Evolutionary conservation across 2,113 vertebrate genomes (phyloP).

Genomic region (Heterochromis multidens): DNA sequence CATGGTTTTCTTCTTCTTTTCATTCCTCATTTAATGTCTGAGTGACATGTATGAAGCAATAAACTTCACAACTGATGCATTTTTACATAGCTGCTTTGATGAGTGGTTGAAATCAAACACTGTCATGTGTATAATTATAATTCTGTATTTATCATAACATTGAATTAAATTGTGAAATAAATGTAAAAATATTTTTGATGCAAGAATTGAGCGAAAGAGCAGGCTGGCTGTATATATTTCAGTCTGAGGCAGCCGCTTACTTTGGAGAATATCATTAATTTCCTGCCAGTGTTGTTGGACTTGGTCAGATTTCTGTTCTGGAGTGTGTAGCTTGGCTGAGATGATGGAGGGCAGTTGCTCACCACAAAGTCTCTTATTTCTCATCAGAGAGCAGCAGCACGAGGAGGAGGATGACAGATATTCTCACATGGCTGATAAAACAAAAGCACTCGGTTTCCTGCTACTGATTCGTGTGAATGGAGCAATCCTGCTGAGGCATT

Average conservation of each 20-base stretch:
- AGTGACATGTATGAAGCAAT: not conserved
- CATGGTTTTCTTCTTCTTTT: not conserved
- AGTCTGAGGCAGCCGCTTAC: constrained; percentile 10
- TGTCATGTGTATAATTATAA: not conserved
- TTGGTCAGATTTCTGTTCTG: constrained; percentile 28
- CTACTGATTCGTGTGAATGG: constrained; percentile 30
- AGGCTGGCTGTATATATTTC: not conserved
- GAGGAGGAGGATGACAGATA: constrained; percentile 19
- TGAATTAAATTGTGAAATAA: not conserved
- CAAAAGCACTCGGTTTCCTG: constrained; percentile 48
- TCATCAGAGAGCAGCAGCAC: not conserved
- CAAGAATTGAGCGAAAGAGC: not conserved
- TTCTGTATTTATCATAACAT: not conserved
- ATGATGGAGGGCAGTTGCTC: constrained; percentile 39
- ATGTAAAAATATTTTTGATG: not conserved
- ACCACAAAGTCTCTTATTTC: constrained; percentile 19
- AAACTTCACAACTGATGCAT: not conserved
- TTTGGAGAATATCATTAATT: constrained; percentile 52
- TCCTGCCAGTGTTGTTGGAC: constrained; percentile 34
- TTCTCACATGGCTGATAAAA: constrained; percentile 46
- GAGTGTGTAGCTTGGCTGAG: constrained; percentile 49
- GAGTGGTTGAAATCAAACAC: not conserved
- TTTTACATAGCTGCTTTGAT: not conserved
- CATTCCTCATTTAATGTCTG: not conserved
- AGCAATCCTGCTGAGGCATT: not conserved